phyloP scores from a whole-genome alignment of 2,113 vertebrate species.

The Tetrao urogallus region DNA sequence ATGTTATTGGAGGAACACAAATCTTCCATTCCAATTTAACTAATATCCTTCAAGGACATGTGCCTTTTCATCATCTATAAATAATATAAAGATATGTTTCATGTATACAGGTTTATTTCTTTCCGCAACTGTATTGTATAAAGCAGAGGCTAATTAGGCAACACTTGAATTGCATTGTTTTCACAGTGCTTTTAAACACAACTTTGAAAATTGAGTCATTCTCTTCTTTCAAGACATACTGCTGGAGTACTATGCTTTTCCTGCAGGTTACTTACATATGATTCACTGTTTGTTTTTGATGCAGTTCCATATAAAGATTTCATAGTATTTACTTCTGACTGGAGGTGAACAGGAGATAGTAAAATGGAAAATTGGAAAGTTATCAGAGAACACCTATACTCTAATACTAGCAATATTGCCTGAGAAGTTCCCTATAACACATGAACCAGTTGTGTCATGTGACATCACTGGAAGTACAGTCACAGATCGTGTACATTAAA shows the following conservation, averaged over 20 bases:
- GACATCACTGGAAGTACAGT: background rate
- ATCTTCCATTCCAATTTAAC: background rate
- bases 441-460: background rate
- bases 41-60: background rate
- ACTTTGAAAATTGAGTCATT: rapidly evolving
- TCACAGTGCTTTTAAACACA: background rate
- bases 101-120: background rate
- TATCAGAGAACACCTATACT: background rate
- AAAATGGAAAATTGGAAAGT: background rate
- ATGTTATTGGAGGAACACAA: background rate
- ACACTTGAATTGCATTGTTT: background rate
- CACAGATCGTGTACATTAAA: background rate
- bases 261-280: background rate
- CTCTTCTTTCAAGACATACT: background rate
- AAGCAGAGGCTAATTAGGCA: background rate
- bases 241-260: background rate
- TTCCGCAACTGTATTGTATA: background rate
- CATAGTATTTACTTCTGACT: background rate
- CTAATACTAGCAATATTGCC: background rate
- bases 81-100: background rate
- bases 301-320: background rate
- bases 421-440: background rate
- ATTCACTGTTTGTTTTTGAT: background rate
- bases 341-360: background rate
- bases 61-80: background rate